Evolutionary conservation across 2,888 invertebrate genomes (phyloP).

Genomic region (Hypolimnas misippus): DNA sequence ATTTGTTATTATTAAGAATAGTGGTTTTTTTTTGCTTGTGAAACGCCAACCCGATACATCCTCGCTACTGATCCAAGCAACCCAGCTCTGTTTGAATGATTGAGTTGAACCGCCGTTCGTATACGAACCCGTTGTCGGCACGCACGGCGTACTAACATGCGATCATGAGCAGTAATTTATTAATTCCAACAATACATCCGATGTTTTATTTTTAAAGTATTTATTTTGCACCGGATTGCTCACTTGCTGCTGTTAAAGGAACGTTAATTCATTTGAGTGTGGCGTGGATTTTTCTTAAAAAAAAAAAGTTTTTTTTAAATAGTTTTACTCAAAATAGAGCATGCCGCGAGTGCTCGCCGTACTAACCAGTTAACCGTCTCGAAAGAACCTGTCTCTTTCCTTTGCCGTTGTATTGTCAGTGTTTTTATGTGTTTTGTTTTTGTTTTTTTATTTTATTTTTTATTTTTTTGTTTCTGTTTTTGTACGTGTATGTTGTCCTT

Average conservation of each 20-base stretch:
- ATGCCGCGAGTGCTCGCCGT: slow-evolving; percentile 70
- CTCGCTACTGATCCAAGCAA: slow-evolving; percentile 75
- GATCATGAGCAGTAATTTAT: slow-evolving; percentile 71
- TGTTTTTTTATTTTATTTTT: slow-evolving; percentile 59
- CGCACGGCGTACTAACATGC: slow-evolving; percentile 70
- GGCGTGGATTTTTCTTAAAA: slow-evolving; percentile 78
- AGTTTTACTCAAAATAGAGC: slow-evolving; percentile 62
- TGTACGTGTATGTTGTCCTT: slow-evolving; percentile 74
- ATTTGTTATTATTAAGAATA: slow-evolving; percentile 67
- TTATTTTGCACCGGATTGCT: slow-evolving; percentile 65
- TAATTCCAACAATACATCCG: slow-evolving; percentile 43
- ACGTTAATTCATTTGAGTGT: slow-evolving; percentile 71
- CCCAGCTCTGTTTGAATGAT: slow-evolving; percentile 59
- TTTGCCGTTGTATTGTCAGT: slow-evolving; percentile 76
- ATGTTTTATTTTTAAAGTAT: slow-evolving; percentile 56
- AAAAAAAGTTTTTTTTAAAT: background rate
- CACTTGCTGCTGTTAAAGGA: slow-evolving; percentile 74
- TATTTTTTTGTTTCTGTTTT: slow-evolving; percentile 54
- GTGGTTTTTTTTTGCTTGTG: slow-evolving; percentile 80
- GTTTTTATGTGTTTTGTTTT: slow-evolving; percentile 45
- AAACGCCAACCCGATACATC: slow-evolving; percentile 77
- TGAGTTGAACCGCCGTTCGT: slow-evolving; percentile 50
- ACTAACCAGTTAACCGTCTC: slow-evolving; percentile 67
- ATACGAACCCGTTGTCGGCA: slow-evolving; percentile 52
- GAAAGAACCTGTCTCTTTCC: slow-evolving; percentile 66